A percentile compares a stretch with the other conserved stretches of the same genome.
phyloP scores from a whole-genome alignment of 2,113 vertebrate species.

The Otus sunia region DNA sequence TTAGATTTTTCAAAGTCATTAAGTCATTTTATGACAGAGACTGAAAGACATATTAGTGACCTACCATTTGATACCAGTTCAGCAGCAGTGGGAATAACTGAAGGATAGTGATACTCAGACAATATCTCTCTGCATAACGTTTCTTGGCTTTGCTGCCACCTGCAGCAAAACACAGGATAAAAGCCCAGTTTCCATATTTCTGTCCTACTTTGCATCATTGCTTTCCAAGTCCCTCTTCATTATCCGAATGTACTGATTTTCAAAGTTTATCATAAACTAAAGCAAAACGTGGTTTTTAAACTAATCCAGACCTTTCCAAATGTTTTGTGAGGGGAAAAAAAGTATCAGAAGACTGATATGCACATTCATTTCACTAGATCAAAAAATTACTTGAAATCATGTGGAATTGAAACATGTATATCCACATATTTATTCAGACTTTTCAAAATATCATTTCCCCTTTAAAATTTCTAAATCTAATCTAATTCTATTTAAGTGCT shows the following conservation, averaged over 20 bases:
- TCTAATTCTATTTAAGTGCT: neutral
- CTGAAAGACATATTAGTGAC: neutral
- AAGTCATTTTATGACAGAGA: neutral
- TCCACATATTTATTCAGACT: neutral
- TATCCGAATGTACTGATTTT: neutral
- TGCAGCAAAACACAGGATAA: slow-evolving; percentile 17
- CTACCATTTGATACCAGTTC: neutral
- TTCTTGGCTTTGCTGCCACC: slow-evolving; percentile 58
- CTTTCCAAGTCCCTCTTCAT: neutral
- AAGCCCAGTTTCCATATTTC: neutral
- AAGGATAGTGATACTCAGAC: neutral
- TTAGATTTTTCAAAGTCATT: neutral
- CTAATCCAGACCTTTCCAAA: neutral
- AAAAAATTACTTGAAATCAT: neutral
- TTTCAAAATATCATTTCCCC: neutral
- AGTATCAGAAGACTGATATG: accelerated
- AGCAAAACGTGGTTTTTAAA: neutral
- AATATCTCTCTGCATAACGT: neutral
- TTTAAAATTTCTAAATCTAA: neutral
- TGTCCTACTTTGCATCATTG: neutral
- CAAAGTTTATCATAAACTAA: neutral
- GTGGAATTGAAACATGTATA: neutral
- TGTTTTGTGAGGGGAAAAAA: neutral
- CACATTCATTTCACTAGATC: neutral
- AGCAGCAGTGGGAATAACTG: neutral